These are phyloP conservation scores for Tachypleus tridentatus DNA, from an alignment of 1,140 invertebrate genomes.

Conservation along the genomic window DNA sequence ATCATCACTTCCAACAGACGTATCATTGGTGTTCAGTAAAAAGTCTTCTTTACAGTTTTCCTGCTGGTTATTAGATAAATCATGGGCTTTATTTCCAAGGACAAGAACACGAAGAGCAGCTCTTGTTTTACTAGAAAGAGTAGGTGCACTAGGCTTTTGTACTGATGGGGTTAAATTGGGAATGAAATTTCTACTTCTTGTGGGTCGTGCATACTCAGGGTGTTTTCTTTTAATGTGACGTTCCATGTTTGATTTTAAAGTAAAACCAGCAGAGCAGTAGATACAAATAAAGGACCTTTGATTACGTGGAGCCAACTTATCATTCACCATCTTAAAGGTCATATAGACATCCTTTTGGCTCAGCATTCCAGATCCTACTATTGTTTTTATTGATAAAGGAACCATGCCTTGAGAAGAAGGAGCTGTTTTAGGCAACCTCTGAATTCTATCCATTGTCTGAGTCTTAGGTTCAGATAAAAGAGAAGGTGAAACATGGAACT, in stretches of 20 bases:
- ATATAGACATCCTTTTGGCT: background rate
- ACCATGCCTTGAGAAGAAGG: too few species aligned
- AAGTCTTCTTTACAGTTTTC: background rate
- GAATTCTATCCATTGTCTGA: too few species aligned
- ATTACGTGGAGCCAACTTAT: conserved; percentile 57
- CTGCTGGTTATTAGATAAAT: too few species aligned
- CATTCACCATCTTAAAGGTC: conserved; percentile 60
- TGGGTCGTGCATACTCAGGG: conserved; percentile 43
- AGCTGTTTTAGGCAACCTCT: too few species aligned
- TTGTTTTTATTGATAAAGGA: background rate
- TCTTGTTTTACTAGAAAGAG: conserved; percentile 22
- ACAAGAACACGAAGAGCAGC: conserved; percentile 19
- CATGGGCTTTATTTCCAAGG: conserved; percentile 17
- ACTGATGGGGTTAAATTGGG: conserved; percentile 11
- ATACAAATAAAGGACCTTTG: conserved; percentile 77
- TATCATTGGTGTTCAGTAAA: background rate
- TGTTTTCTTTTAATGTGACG: conserved; percentile 87
- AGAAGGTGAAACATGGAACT: too few species aligned
- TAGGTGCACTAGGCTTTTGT: conserved; percentile 13
- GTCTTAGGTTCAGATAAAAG: too few species aligned
- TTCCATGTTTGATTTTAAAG: conserved; percentile 83
- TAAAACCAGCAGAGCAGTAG: conserved; percentile 76
- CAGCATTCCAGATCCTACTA: too few species aligned
- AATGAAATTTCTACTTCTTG: conserved; percentile 15
- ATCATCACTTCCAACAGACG: background rate